Conservation (phyloP, 2,113 vertebrate genomes). For the Colaptes auratus region DNA sequence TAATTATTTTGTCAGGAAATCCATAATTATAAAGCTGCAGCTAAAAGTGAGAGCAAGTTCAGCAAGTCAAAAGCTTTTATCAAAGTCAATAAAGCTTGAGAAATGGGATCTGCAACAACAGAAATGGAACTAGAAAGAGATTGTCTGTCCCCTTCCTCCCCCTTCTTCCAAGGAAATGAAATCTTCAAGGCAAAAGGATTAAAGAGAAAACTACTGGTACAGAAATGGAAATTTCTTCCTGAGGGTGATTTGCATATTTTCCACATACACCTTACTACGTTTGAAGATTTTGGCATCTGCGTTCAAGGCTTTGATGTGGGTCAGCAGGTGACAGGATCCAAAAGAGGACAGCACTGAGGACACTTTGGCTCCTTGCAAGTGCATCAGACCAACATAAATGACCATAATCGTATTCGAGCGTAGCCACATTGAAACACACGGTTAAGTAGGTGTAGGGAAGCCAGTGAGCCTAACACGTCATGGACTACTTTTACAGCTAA, state of each 20-base stretch:
- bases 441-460: not conserved
- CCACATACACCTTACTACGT: not conserved
- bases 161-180: slow-evolving; percentile 33
- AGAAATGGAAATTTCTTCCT: slow-evolving; percentile 43
- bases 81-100: slow-evolving; percentile 67
- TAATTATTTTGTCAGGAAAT: slow-evolving; percentile 67
- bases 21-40: slow-evolving; percentile 42
- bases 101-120: slow-evolving; percentile 56
- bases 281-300: not conserved
- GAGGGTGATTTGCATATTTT: slow-evolving; percentile 47
- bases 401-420: not conserved
- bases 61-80: slow-evolving; percentile 60
- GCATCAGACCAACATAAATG: not conserved
- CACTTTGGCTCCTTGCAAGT: not conserved
- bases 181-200: slow-evolving; percentile 56
- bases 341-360: not conserved
- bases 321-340: not conserved
- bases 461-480: slow-evolving; percentile 20
- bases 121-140: slow-evolving; percentile 14
- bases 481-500: not conserved
- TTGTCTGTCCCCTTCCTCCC: not conserved
- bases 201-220: slow-evolving; percentile 22
- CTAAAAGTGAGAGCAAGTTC: slow-evolving; percentile 59
- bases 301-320: slow-evolving; percentile 31
- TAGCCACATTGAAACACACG: not conserved